Conservation (phyloP, 1,140 invertebrate genomes). For the Sinella curviseta region DNA sequence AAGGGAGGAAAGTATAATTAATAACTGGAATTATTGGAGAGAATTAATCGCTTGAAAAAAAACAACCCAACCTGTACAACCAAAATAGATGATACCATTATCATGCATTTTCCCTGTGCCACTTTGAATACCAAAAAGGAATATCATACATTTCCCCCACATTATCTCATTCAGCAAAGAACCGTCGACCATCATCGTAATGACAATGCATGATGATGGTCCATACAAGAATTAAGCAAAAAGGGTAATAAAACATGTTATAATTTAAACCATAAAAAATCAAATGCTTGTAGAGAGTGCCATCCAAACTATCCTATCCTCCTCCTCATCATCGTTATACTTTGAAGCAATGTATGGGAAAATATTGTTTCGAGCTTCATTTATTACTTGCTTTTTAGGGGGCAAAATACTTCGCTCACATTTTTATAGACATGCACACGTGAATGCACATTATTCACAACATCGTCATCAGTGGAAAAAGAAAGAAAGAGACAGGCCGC, state of each 20-base stretch:
- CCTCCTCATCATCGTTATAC: neutral
- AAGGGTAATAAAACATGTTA: neutral
- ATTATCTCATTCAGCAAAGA: too few species aligned
- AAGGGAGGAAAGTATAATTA: constrained; percentile 45
- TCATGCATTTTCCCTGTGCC: too few species aligned
- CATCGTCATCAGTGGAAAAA: neutral
- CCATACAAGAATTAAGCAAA: neutral
- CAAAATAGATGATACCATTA: too few species aligned
- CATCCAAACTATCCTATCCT: neutral
- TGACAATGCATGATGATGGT: too few species aligned
- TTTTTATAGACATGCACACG: constrained; percentile 10
- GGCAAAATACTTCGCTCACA: neutral
- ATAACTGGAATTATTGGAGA: constrained; percentile 43
- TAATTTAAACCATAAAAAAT: neutral
- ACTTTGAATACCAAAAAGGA: too few species aligned
- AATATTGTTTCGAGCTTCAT: constrained; percentile 10
- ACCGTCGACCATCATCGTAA: too few species aligned
- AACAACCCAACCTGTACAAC: too few species aligned
- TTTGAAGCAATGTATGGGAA: neutral
- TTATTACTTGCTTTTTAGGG: constrained; percentile 1
- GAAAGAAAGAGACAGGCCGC: neutral
- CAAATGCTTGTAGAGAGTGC: neutral
- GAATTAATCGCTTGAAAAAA: neutral
- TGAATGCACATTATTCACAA: constrained; percentile 22
- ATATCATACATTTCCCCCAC: too few species aligned